phyloP scores from a whole-genome alignment of 2,888 invertebrate genomes.

The Drosophila cyrtoloma region DNA sequence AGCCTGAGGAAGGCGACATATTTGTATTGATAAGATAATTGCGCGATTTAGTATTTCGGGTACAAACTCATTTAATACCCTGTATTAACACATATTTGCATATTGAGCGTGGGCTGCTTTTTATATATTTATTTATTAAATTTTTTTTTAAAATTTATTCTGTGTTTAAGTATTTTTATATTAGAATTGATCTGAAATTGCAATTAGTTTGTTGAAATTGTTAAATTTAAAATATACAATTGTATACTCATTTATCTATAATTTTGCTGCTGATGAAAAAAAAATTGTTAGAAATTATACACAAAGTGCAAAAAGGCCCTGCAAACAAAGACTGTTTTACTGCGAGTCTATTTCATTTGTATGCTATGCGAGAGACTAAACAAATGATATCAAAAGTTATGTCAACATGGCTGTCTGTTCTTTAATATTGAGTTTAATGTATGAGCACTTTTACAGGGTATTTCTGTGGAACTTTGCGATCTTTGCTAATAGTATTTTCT shows the following conservation, averaged over 20 bases:
- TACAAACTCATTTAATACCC: constrained; percentile 26
- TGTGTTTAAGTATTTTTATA: not conserved
- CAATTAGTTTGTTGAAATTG: not conserved
- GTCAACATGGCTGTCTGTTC: not conserved
- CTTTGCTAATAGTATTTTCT: not conserved
- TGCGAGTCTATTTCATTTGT: not conserved
- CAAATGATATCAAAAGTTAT: not conserved
- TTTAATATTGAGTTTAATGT: not conserved
- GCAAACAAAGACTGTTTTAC: not conserved
- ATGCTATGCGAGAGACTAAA: not conserved
- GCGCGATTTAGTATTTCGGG: constrained; percentile 21
- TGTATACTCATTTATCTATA: not conserved
- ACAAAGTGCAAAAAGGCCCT: not conserved
- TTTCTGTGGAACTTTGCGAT: not conserved
- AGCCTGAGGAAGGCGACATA: constrained; percentile 20
- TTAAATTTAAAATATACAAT: not conserved
- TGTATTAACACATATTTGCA: not conserved
- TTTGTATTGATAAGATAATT: constrained; percentile 64
- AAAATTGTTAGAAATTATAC: not conserved
- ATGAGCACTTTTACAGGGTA: constrained; percentile 5
- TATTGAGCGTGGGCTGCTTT: not conserved
- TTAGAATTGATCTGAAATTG: not conserved
- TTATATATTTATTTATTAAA: not conserved
- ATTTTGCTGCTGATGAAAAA: not conserved
- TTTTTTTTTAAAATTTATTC: not conserved